Evolutionary conservation across 2,113 vertebrate species (phyloP).

Genomic region (Aplodontia rufa): DNA sequence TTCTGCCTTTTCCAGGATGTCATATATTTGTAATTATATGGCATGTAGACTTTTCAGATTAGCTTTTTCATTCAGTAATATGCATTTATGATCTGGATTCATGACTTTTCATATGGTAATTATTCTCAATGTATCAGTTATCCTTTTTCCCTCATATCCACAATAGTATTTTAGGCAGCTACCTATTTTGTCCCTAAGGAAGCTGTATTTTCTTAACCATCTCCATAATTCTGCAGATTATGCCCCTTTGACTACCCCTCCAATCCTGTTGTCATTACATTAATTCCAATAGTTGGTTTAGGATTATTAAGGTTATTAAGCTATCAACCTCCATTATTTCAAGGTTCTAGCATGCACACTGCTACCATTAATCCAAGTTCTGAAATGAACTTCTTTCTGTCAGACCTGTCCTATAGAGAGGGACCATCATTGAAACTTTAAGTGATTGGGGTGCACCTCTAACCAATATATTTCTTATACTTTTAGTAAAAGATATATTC

Average conservation of each 20-base stretch:
- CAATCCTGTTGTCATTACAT: not conserved
- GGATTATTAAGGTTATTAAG: not conserved
- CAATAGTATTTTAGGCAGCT: not conserved
- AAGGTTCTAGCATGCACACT: not conserved
- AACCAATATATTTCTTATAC: not conserved
- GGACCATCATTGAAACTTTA: not conserved
- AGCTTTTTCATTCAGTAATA: not conserved
- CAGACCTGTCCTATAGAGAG: not conserved
- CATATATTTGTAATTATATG: not conserved
- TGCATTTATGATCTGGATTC: not conserved
- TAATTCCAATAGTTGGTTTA: not conserved
- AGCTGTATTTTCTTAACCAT: not conserved
- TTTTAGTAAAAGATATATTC: not conserved
- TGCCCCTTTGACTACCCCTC: not conserved
- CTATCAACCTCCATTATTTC: not conserved
- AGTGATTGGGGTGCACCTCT: not conserved
- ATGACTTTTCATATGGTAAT: not conserved
- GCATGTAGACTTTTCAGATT: not conserved
- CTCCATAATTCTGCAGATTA: not conserved
- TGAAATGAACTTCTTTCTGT: too few relatives aligned
- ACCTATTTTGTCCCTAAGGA: not conserved
- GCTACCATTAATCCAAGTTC: not conserved
- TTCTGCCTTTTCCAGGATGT: not conserved
- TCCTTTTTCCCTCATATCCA: not conserved
- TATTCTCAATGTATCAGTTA: not conserved